Evolutionary conservation across 2,113 vertebrate species (phyloP).

Genomic region (Calyptomena viridis): DNA sequence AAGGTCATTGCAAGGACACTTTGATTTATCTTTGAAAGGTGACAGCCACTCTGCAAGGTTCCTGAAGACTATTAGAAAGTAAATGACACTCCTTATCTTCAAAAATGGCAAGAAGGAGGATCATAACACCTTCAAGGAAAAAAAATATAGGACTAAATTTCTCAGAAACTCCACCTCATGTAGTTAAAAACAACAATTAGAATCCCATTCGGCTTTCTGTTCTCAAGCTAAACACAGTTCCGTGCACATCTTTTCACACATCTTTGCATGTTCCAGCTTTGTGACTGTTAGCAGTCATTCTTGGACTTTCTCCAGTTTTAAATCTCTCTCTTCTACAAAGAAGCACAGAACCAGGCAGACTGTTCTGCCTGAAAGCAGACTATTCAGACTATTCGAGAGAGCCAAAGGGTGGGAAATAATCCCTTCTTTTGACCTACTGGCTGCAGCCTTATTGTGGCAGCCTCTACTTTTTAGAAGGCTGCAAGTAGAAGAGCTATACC

Average conservation of each 20-base stretch:
- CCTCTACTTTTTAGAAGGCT: not conserved
- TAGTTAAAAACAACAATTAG: not conserved
- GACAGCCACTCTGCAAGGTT: rapidly evolving
- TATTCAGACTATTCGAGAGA: not conserved
- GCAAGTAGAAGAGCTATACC: not conserved
- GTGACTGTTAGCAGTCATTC: not conserved
- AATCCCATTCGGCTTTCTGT: not conserved
- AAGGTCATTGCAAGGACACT: not conserved
- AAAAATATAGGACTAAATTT: not conserved
- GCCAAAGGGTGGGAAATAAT: not conserved
- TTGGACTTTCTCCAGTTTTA: not conserved
- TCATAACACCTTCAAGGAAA: not conserved
- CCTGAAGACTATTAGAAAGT: not conserved
- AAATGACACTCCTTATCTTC: not conserved
- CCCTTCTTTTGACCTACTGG: not conserved
- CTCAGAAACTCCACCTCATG: not conserved
- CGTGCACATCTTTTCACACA: not conserved
- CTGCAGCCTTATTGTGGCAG: not conserved
- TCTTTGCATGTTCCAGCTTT: not conserved
- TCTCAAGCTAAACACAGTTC: not conserved
- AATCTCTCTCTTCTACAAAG: not conserved
- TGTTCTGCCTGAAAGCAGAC: not conserved
- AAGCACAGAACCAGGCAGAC: not conserved
- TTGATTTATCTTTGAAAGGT: not conserved
- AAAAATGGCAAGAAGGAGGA: not conserved